These are phyloP conservation scores for Lysiphlebus fabarum DNA, from an alignment of 1,140 invertebrate species.

Conservation along the genomic window DNA sequence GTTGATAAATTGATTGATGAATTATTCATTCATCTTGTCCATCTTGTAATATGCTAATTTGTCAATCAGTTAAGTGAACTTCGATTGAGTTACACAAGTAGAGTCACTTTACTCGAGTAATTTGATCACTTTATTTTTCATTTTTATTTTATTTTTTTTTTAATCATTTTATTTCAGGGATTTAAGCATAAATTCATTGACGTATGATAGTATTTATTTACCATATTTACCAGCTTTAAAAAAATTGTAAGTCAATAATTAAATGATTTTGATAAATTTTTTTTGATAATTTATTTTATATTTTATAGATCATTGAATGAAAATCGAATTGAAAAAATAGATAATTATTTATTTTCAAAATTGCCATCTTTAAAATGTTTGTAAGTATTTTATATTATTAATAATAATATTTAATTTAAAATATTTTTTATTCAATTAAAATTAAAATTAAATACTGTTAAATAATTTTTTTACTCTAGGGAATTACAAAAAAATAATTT, in stretches of 20 bases:
- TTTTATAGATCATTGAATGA: conserved; percentile 1
- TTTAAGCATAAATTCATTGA: conserved; percentile 47
- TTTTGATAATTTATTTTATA: conserved; percentile 23
- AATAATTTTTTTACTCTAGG: conserved; percentile 40
- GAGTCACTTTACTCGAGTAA: too few species aligned
- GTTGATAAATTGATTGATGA: background rate
- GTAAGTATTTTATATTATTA: background rate
- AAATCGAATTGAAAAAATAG: background rate
- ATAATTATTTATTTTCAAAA: too few species aligned
- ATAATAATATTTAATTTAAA: conserved; percentile 26
- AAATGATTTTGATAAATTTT: background rate
- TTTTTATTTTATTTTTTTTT: background rate
- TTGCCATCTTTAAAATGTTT: too few species aligned
- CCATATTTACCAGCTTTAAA: conserved; percentile 50
- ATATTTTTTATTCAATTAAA: background rate
- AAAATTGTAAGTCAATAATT: conserved; percentile 56
- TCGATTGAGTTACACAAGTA: too few species aligned
- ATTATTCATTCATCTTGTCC: background rate
- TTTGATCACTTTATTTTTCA: too few species aligned
- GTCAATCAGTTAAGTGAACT: conserved; percentile 1
- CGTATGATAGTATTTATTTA: conserved; percentile 47
- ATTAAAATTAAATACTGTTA: background rate
- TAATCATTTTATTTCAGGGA: conserved; percentile 33
- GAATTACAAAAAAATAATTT: conserved; percentile 53
- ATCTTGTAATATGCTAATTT: background rate